Evolutionary conservation across 2,888 invertebrate species (phyloP), one percentile per base, ranked within the genome.

Genomic region (Odontomyia ornata): DNA sequence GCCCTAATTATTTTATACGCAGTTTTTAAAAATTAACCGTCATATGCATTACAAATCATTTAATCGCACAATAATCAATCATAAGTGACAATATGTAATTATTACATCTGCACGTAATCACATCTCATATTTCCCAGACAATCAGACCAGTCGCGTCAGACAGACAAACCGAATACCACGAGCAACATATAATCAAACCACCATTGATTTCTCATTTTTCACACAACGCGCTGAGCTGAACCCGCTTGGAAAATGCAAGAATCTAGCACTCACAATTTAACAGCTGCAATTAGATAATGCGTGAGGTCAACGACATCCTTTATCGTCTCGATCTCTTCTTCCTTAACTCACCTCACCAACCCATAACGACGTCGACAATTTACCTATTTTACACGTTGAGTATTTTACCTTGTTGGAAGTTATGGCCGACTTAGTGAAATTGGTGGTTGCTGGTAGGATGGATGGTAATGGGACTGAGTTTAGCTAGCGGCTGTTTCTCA

Each of bases 291-390:
- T 67, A 43, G 67, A 43, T 67, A 67, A 11, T 67, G 43, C 67
- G 43, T 43, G 67, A 43, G 67, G 67, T 67, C 67, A 67, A 67
- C 67, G 67, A 43, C 67, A 67, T 27, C 64, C 64, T 64, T 64
- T 28, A 27, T n/a, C 67, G 52, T 18, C 18, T 52, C 4, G 7
- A 13, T n/a, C n/a, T 56, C 25, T 21, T 60, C 57, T 25, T 60
- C 25, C 57, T 60, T 60, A 60, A 25, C 57, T 21, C 57, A n/a
- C n/a, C n/a, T n/a, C n/a, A n/a, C 15, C 15, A 3, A 52, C 15
- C 3, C 7, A 3, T 4, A 52, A 52, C 52, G 3, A 52, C 52
- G 15, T 4, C 52, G 3, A 52, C 52, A 52, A 52, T 52, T 13
- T n/a, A 52, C 18, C 52, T 18, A 52, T 15, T n/a, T 18, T 52